These are phyloP conservation scores for Tetrao urogallus DNA, from an alignment of 2,113 vertebrate species.

Conservation along the genomic window DNA sequence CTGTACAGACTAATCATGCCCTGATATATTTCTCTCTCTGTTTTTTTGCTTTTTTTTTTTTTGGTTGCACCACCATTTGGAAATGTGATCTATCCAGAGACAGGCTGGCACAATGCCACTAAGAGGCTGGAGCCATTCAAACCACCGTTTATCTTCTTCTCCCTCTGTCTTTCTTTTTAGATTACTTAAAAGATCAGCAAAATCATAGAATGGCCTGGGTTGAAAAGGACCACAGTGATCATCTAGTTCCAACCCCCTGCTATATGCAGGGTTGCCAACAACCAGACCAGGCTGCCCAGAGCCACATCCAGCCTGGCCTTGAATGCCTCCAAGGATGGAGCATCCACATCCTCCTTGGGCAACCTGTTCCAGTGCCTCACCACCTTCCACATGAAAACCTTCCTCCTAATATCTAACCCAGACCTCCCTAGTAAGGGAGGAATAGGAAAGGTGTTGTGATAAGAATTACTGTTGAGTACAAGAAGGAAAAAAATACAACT, in stretches of 20 bases:
- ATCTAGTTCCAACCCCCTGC: no score
- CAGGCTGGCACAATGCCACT: background rate
- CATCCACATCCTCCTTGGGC: no score
- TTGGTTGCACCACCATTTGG: constrained; percentile 11
- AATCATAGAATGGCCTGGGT: no score
- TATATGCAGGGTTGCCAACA: no score
- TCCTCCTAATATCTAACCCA: no score
- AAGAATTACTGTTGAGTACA: background rate
- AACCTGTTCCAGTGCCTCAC: no score
- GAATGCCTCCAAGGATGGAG: no score
- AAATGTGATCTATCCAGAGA: background rate
- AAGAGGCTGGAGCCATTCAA: background rate
- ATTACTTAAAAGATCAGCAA: background rate
- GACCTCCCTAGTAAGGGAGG: background rate
- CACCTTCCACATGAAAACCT: no score
- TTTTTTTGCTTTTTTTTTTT: background rate
- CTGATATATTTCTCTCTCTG: constrained; percentile 11
- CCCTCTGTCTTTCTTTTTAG: background rate
- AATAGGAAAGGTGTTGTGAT: background rate
- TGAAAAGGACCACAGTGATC: no score
- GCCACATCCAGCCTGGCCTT: no score
- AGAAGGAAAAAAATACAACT: rapidly evolving
- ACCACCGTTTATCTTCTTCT: background rate
- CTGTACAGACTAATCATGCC: constrained; percentile 19
- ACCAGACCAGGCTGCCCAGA: no score